Conservation (phyloP, 2,113 vertebrate genomes). For the Salvelinus sp. region DNA sequence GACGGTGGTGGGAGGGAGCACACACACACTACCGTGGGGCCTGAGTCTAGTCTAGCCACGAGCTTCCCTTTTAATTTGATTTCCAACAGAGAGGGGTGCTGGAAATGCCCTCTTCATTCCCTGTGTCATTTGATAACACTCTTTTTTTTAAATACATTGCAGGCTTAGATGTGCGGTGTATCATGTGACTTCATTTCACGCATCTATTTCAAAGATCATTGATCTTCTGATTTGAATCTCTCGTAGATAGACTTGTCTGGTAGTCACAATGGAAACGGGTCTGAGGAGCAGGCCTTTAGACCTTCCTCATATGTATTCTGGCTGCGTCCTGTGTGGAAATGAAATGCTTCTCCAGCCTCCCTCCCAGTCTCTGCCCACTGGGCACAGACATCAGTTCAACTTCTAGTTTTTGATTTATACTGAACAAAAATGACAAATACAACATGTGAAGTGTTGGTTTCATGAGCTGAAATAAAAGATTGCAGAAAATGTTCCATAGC, state of each 20-base stretch:
- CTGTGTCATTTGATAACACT: constrained; percentile 10
- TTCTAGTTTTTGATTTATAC: too few species aligned
- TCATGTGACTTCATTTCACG: constrained; percentile 10
- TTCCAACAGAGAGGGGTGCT: neutral
- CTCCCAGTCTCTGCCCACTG: too few species aligned
- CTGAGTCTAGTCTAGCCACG: neutral
- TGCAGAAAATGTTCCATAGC: too few species aligned
- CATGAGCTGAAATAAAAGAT: too few species aligned
- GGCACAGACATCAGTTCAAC: too few species aligned
- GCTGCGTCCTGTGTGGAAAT: neutral
- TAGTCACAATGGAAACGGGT: neutral
- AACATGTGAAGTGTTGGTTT: too few species aligned
- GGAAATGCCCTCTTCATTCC: neutral
- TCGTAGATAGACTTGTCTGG: neutral
- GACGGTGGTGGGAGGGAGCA: neutral
- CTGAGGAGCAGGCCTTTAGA: constrained; percentile 2
- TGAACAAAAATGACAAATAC: too few species aligned
- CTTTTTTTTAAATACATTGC: neutral
- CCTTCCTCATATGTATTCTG: neutral
- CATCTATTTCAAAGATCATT: constrained; percentile 7
- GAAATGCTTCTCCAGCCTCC: too few species aligned
- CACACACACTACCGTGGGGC: neutral
- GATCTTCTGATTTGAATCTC: constrained; percentile 4
- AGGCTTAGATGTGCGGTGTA: neutral
- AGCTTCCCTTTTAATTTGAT: constrained; percentile 2